Evolutionary conservation across 2,113 vertebrate species (phyloP).

Genomic region (Colossoma macropomum): DNA sequence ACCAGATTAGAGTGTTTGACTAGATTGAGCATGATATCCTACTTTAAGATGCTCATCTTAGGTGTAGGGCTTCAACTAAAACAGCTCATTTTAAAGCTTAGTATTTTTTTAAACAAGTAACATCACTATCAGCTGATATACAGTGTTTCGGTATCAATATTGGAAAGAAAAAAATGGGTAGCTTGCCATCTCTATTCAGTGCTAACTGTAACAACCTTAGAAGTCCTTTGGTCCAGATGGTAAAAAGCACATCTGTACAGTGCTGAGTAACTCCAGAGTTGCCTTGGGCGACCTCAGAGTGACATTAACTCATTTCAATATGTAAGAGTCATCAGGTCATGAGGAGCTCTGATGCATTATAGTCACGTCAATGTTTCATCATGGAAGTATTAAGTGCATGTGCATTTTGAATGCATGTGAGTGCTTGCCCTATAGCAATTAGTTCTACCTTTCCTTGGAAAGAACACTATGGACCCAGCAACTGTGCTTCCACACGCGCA

Average conservation of each 20-base stretch:
- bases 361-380: neutral
- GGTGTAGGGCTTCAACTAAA: too few species aligned
- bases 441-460: neutral
- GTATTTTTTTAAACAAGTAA: too few species aligned
- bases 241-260: neutral
- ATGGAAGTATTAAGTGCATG: constrained; percentile 8
- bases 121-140: too few species aligned
- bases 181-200: too few species aligned
- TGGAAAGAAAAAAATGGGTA: too few species aligned
- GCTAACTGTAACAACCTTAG: too few species aligned
- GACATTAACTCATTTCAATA: neutral
- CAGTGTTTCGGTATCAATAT: too few species aligned
- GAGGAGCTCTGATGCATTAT: neutral
- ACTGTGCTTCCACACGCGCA: constrained; percentile 21
- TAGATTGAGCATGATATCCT: too few species aligned
- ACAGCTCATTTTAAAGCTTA: too few species aligned
- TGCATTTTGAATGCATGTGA: constrained; percentile 24
- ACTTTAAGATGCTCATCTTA: too few species aligned
- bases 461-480: neutral
- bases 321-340: neutral
- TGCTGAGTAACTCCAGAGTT: neutral
- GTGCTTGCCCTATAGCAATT: neutral
- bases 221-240: neutral
- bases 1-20: too few species aligned
- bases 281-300: neutral